phyloP scores from a whole-genome alignment of 2,888 invertebrate genomes.

The Drosophila nigricruria region DNA sequence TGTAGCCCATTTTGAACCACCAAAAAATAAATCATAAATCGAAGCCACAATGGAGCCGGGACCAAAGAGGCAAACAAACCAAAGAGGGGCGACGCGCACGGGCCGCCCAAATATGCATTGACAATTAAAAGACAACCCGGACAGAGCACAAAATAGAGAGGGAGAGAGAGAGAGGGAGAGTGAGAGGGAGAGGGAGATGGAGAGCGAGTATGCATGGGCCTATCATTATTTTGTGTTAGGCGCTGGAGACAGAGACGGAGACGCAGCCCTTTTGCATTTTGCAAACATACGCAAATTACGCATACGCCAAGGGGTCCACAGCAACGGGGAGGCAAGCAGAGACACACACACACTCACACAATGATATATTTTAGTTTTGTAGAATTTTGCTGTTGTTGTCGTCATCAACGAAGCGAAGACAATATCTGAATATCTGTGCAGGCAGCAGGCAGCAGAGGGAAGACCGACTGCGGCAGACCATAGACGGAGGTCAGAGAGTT shows the following conservation, averaged over 20 bases:
- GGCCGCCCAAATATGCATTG: constrained; percentile 69
- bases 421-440: constrained; percentile 57
- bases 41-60: constrained; percentile 63
- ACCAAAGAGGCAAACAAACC: constrained; percentile 57
- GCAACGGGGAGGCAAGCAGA: not conserved
- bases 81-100: not conserved
- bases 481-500: constrained; percentile 5
- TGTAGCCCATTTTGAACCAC: constrained; percentile 44
- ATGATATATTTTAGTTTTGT: constrained; percentile 70
- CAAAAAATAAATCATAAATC: constrained; percentile 76
- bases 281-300: constrained; percentile 71
- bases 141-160: not conserved
- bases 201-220: constrained; percentile 33
- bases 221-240: constrained; percentile 74
- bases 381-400: constrained; percentile 50
- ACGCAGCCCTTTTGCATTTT: constrained; percentile 61
- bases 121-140: constrained; percentile 65
- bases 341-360: constrained; percentile 20
- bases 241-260: constrained; percentile 28
- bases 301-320: constrained; percentile 38
- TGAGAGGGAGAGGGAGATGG: not conserved
- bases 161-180: not conserved
- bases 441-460: not conserved
- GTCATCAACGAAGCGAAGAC: constrained; percentile 68
- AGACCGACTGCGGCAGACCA: not conserved